Base-by-base conservation (phyloP, 1,140 invertebrate genomes). In the Drosophila kikkawai region DNA sequence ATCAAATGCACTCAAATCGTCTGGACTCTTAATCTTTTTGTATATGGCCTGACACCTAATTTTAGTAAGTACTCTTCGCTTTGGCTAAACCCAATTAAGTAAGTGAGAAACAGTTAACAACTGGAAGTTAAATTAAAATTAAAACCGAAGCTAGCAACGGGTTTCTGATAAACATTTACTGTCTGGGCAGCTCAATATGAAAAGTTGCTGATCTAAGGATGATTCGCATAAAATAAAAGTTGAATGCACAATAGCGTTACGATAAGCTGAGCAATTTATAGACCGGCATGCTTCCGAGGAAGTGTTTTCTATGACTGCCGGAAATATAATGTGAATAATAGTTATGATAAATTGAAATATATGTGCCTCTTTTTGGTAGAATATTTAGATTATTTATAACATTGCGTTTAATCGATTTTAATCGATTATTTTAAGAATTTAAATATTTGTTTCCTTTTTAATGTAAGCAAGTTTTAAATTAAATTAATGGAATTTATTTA, bases 131-230 rank as follows among this genome's bases (percentile, higher is more conserved):
- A 63, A 41, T 41, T 41, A 32, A 59, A 39, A 64, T 64, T 64
- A 26, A 65, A 61, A 50, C 19, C 8, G 19, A 37, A 22, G 19
- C 36, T 22, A 7, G 36, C 50, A 71, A 47, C 47, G 29, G 44
- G 65, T 70, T 58, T 65, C 4, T 26, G 42, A 37, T 47, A 32
- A 48, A 34, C 60, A 48, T 29, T 47, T 26, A 5, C 15, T 19
- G 39, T 26, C 17, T 56, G 12, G 29, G 2, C 34, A 32, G 34
- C 19, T 34, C 37, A 42, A 37, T 50, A 11, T 29, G 32, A 44
- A 57, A 73, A 73, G 19, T 71, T 73, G 69, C 69, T 51, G 69
- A 73, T 36, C 51, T 71, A 58, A 73, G 66, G n/a, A 60, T 73
- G 69, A 73, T 36, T 59, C 32, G 55, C 53, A 73, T 32, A 71